A percentile compares a stretch with the other conserved stretches of the same genome.
phyloP scores from a whole-genome alignment of 2,797 vertebrate genomes.

The Miichthys miiuy region DNA sequence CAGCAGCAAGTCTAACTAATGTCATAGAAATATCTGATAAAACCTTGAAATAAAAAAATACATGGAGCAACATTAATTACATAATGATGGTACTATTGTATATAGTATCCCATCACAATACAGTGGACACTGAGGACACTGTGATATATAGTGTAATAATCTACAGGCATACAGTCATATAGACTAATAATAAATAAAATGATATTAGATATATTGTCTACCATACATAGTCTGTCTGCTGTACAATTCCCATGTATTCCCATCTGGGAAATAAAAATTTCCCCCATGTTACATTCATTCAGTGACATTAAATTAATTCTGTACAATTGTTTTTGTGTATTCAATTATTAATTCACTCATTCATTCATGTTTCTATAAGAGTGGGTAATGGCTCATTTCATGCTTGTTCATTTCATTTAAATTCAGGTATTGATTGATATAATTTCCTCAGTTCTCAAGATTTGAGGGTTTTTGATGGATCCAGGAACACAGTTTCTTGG shows the following conservation, averaged over 20 bases:
- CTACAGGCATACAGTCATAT: background rate
- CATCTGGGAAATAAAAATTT: conserved; percentile 11
- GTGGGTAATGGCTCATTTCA: background rate
- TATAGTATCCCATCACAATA: background rate
- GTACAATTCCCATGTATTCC: background rate
- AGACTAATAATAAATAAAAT: background rate
- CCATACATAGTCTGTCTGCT: background rate
- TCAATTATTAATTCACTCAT: background rate
- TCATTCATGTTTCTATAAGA: background rate
- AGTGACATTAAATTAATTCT: background rate
- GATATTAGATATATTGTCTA: no score
- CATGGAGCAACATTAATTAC: background rate
- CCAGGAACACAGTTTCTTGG: background rate
- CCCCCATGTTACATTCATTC: background rate
- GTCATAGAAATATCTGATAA: background rate
- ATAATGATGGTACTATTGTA: background rate
- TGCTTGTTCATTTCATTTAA: no score
- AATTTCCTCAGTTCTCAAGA: background rate
- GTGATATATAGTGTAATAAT: background rate
- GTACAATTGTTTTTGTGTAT: background rate
- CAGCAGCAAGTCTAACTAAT: background rate
- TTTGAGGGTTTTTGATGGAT: background rate
- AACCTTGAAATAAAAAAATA: background rate
- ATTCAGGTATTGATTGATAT: no score
- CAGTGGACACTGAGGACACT: background rate